Conservation (phyloP, 1,140 invertebrate genomes). For the Microplitis demolitor region DNA sequence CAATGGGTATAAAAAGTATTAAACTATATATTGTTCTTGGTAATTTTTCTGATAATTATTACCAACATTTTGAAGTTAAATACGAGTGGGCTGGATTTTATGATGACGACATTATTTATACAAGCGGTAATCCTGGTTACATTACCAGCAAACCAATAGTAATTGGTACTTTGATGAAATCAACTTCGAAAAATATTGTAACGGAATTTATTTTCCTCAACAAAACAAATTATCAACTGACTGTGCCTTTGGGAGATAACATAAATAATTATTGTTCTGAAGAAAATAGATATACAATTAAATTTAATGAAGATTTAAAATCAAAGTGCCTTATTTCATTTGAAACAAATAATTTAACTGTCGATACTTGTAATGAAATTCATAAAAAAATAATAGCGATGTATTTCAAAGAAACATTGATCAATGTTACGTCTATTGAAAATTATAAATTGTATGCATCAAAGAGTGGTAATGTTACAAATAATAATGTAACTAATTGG, state of each 20-base stretch:
- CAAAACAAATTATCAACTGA: conserved; percentile 52
- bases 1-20: conserved; percentile 60
- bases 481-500: conserved; percentile 62
- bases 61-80: conserved; percentile 60
- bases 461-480: conserved; percentile 65
- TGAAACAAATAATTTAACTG: conserved; percentile 49
- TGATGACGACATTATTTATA: conserved; percentile 44
- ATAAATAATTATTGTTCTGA: conserved; percentile 52
- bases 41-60: conserved; percentile 55
- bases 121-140: conserved; percentile 76
- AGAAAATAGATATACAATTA: conserved; percentile 48
- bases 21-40: conserved; percentile 54
- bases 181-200: conserved; percentile 36
- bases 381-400: conserved; percentile 57
- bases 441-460: conserved; percentile 59
- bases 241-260: conserved; percentile 50
- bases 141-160: conserved; percentile 67
- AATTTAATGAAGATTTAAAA: conserved; percentile 63
- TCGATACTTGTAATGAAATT: conserved; percentile 54
- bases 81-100: conserved; percentile 61
- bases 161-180: conserved; percentile 53
- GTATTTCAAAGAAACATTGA: conserved; percentile 43
- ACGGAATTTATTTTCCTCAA: conserved; percentile 42
- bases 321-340: conserved; percentile 51
- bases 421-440: conserved; percentile 45